These are phyloP conservation scores for Leiothrix lutea DNA, from an alignment of 2,113 vertebrate species.

Conservation along the genomic window DNA sequence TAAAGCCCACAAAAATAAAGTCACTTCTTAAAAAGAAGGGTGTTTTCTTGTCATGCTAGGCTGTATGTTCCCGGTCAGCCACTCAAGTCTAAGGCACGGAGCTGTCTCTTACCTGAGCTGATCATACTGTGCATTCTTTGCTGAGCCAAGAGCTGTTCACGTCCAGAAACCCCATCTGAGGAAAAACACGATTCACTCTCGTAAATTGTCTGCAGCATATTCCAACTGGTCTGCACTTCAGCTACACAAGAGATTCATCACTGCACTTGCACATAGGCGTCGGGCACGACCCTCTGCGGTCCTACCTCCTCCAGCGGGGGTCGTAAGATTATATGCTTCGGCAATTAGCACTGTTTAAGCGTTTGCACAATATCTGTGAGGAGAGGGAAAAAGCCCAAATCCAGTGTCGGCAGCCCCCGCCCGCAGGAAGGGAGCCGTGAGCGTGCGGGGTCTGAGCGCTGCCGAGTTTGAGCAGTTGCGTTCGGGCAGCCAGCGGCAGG, in stretches of 20 bases:
- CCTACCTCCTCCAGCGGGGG: conserved; percentile 78
- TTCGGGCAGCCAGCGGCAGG: conserved; percentile 71
- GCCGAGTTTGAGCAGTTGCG: not conserved
- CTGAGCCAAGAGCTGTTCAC: conserved; percentile 85
- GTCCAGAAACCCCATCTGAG: conserved; percentile 90
- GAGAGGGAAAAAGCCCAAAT: not conserved
- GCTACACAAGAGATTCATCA: conserved; percentile 81
- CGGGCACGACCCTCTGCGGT: conserved; percentile 77
- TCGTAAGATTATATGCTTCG: not conserved
- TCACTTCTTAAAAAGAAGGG: not conserved
- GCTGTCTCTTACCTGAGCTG: conserved; percentile 90
- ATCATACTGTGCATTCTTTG: conserved; percentile 95
- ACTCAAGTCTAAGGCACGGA: not conserved
- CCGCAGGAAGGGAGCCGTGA: conserved; percentile 17
- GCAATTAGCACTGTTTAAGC: conserved; percentile 45
- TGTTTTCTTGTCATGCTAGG: not conserved
- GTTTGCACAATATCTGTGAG: not conserved
- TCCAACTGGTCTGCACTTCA: conserved; percentile 89
- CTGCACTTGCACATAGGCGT: conserved; percentile 79
- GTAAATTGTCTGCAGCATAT: conserved; percentile 99
- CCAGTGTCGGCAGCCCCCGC: conserved; percentile 4
- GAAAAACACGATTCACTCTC: conserved; percentile 98
- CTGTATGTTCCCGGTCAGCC: not conserved
- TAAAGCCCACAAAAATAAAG: conserved; percentile 6
- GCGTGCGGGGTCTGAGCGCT: not conserved